Evolutionary conservation across 2,888 invertebrate species (phyloP).

Genomic region (Tetragnatha montana): DNA sequence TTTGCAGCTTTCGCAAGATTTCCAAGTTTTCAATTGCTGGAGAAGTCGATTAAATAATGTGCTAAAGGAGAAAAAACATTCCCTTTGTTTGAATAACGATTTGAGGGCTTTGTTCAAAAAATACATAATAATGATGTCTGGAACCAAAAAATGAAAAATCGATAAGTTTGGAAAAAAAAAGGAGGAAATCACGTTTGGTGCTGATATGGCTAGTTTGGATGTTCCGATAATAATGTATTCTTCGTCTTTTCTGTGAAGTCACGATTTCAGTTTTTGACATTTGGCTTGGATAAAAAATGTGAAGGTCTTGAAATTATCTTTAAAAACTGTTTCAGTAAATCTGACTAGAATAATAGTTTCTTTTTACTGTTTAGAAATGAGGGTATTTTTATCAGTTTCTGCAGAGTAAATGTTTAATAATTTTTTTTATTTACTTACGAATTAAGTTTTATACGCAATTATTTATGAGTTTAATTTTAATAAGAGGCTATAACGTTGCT

Average conservation of each 20-base stretch:
- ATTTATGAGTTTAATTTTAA: not conserved
- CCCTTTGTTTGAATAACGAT: constrained; percentile 18
- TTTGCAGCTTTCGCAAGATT: not conserved
- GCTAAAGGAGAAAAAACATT: not conserved
- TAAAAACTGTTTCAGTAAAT: not conserved
- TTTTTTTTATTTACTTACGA: not conserved
- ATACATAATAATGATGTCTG: constrained; percentile 4
- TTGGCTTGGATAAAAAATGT: not conserved
- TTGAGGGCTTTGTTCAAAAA: constrained; percentile 7
- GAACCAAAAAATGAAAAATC: constrained; percentile 1
- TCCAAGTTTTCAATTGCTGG: not conserved
- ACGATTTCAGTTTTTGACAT: not conserved
- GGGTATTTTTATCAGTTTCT: not conserved
- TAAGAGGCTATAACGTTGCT: not conserved
- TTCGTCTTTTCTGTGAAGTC: not conserved
- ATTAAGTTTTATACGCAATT: not conserved
- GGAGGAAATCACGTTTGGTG: not conserved
- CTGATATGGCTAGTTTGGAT: not conserved
- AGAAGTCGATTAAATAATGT: constrained; percentile 17
- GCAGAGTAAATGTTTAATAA: not conserved
- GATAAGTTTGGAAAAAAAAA: not conserved
- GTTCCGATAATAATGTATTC: not conserved
- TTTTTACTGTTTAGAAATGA: not conserved
- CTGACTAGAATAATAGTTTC: not conserved
- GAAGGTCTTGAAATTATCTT: not conserved